Evolutionary conservation across 2,797 vertebrate genomes (phyloP).

Genomic region (Bothrops alternatus): DNA sequence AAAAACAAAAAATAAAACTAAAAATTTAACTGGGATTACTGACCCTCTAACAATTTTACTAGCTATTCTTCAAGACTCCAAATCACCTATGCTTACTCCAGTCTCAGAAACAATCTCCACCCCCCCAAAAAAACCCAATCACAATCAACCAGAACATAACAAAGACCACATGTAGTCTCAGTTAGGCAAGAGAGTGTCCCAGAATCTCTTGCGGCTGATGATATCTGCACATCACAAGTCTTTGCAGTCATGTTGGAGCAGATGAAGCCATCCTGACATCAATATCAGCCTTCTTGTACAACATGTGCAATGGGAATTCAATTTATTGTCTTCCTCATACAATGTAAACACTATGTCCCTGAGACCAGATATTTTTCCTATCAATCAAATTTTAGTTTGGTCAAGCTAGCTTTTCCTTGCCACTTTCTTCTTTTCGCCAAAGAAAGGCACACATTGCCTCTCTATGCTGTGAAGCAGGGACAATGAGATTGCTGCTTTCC

Average conservation of each 20-base stretch:
- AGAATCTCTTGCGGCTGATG: not conserved
- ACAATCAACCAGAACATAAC: not conserved
- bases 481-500: not conserved
- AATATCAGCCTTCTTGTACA: not conserved
- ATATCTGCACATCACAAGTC: not conserved
- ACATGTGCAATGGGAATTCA: not conserved
- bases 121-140: accelerated
- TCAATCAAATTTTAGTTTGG: not conserved
- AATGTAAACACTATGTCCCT: not conserved
- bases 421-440: not conserved
- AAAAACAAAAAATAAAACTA: not conserved
- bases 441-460: not conserved
- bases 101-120: not conserved
- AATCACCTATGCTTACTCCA: not conserved
- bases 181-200: not conserved
- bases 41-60: not conserved
- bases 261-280: not conserved
- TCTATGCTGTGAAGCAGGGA: not conserved
- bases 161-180: not conserved
- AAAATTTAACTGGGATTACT: not conserved
- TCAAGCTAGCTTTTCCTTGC: not conserved
- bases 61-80: not conserved
- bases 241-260: not conserved
- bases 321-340: not conserved
- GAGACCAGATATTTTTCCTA: not conserved